Percentiles rank a stretch among this genome's conserved stretches.
Conservation (phyloP, 2,797 vertebrate species). For the Sebastes hubbsi region DNA sequence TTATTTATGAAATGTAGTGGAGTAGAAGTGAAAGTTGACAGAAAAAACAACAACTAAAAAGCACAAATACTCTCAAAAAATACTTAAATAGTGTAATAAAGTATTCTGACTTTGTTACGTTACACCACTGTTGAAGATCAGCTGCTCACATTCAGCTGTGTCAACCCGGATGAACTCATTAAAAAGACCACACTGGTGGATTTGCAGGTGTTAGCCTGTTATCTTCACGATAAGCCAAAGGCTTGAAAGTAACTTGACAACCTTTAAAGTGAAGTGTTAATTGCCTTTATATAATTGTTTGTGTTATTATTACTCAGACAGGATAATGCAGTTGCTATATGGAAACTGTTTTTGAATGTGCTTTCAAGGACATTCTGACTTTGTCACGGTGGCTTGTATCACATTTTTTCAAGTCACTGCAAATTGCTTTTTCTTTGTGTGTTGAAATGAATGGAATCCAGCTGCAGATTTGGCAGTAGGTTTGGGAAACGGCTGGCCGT, state of each 20-base stretch:
- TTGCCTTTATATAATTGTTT: not conserved
- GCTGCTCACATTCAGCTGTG: constrained; percentile 24
- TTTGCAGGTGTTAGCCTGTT: not conserved
- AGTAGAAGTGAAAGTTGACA: too few relatives aligned
- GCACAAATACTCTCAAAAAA: too few relatives aligned
- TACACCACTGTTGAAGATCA: constrained; percentile 65
- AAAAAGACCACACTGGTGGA: not conserved
- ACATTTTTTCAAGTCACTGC: not conserved
- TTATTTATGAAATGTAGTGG: too few relatives aligned
- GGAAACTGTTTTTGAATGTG: not conserved
- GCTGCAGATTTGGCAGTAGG: not conserved
- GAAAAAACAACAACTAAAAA: too few relatives aligned
- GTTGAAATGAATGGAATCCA: not conserved
- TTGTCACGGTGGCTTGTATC: not conserved
- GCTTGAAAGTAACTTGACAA: too few relatives aligned
- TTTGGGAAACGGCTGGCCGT: not conserved
- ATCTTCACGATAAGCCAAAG: not conserved
- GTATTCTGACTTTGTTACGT: too few relatives aligned
- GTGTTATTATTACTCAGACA: not conserved
- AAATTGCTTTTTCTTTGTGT: not conserved
- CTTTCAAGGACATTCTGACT: not conserved
- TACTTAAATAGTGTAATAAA: too few relatives aligned
- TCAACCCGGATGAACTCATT: constrained; percentile 23
- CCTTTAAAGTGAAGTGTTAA: not conserved
- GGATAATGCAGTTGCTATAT: too few relatives aligned